Conservation (phyloP, 2,797 vertebrate species). For the Falco berigora region DNA sequence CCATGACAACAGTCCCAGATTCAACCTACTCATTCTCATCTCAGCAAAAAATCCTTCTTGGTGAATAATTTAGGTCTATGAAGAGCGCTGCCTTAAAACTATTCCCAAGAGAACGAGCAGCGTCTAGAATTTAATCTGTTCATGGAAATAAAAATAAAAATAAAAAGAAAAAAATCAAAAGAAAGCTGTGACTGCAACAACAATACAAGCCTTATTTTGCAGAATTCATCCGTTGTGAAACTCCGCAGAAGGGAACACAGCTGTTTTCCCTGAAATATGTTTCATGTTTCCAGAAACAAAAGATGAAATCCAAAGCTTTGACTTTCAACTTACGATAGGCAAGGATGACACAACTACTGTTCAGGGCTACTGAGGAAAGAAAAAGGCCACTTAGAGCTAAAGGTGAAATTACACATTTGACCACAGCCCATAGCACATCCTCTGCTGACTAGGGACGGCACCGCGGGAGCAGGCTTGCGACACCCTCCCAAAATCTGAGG, state of each 20-base stretch:
- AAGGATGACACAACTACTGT: constrained; percentile 30
- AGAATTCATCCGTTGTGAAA: constrained; percentile 63
- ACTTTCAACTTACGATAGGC: neutral
- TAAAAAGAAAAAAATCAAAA: constrained; percentile 61
- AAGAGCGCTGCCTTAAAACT: constrained; percentile 65
- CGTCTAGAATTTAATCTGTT: constrained; percentile 65
- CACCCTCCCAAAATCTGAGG: neutral
- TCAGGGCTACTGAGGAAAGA: neutral
- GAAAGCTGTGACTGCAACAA: constrained; percentile 27
- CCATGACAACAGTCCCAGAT: constrained; percentile 28
- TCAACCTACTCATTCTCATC: neutral
- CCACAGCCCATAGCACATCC: neutral
- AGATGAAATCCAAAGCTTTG: neutral
- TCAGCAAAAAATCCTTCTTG: neutral
- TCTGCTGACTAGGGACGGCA: neutral
- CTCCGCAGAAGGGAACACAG: constrained; percentile 55
- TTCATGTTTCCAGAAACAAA: neutral
- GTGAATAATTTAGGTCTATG: constrained; percentile 61
- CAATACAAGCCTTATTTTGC: constrained; percentile 60
- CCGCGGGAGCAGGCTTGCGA: neutral
- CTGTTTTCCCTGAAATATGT: constrained; percentile 58
- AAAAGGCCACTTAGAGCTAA: neutral
- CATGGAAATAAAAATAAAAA: constrained; percentile 64
- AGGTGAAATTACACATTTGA: neutral
- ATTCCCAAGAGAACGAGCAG: constrained; percentile 37